Conservation (phyloP, 2,113 vertebrate genomes). For the Aptenodytes forsteri region DNA sequence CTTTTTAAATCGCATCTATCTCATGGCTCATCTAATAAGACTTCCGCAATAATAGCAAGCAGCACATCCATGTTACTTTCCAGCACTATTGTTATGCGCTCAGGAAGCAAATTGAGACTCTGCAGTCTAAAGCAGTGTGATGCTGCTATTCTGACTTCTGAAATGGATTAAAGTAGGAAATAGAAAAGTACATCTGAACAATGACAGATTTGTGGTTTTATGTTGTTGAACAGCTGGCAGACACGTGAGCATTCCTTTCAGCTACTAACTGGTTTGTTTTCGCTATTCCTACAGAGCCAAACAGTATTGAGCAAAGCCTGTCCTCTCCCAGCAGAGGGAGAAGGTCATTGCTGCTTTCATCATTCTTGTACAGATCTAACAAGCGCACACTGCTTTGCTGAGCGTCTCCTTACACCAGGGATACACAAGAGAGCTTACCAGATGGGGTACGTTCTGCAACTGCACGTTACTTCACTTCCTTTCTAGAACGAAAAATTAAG, state of each 20-base stretch:
- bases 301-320: neutral
- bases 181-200: neutral
- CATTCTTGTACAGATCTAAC: neutral
- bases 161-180: neutral
- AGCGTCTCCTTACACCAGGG: neutral
- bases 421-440: neutral
- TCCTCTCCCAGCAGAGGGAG: neutral
- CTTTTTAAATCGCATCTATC: neutral
- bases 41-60: neutral
- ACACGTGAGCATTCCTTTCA: neutral
- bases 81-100: neutral
- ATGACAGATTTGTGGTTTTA: neutral
- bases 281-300: neutral
- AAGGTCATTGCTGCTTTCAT: neutral
- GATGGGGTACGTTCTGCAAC: neutral
- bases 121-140: neutral
- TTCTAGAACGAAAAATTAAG: neutral
- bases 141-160: neutral
- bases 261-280: neutral
- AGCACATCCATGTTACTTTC: neutral
- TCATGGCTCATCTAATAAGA: neutral
- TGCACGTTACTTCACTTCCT: accelerated
- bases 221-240: neutral
- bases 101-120: neutral
- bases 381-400: neutral